Conservation (phyloP, 1,140 invertebrate species). For the Cyclargus thomasi region DNA sequence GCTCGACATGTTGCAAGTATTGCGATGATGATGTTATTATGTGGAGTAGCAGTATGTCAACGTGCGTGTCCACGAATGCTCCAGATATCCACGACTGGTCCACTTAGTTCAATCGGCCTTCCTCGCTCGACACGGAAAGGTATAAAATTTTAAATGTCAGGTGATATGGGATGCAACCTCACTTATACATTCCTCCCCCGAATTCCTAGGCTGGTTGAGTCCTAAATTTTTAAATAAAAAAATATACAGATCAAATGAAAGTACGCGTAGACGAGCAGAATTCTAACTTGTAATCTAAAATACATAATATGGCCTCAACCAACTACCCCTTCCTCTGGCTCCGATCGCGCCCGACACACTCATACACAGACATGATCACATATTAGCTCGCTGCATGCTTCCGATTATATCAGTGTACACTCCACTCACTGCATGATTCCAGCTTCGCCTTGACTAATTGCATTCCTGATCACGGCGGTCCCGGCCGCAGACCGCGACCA, state of each 20-base stretch:
- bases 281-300: background rate
- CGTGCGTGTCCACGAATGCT: conserved; percentile 71
- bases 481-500: conserved; percentile 40
- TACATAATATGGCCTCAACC: background rate
- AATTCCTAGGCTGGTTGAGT: conserved; percentile 45
- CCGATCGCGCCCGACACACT: conserved; percentile 69
- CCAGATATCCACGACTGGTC: conserved; percentile 66
- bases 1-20: conserved; percentile 69
- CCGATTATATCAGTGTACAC: conserved; percentile 47
- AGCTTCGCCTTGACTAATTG: conserved; percentile 62
- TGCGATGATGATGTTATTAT: conserved; percentile 67
- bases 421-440: conserved; percentile 61
- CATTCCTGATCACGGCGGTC: conserved; percentile 69
- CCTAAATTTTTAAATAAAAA: conserved; percentile 37
- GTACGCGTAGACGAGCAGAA: background rate
- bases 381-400: conserved; percentile 62
- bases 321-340: conserved; percentile 55
- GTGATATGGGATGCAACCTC: conserved; percentile 73
- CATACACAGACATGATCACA: conserved; percentile 45
- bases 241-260: conserved; percentile 5
- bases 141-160: conserved; percentile 72
- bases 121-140: conserved; percentile 73
- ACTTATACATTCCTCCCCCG: conserved; percentile 54
- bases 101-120: conserved; percentile 71
- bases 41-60: conserved; percentile 71